Evolutionary conservation across 2,888 invertebrate genomes (phyloP), one percentile per base, ranked within the genome.

Genomic region (Masnerella sp.): DNA sequence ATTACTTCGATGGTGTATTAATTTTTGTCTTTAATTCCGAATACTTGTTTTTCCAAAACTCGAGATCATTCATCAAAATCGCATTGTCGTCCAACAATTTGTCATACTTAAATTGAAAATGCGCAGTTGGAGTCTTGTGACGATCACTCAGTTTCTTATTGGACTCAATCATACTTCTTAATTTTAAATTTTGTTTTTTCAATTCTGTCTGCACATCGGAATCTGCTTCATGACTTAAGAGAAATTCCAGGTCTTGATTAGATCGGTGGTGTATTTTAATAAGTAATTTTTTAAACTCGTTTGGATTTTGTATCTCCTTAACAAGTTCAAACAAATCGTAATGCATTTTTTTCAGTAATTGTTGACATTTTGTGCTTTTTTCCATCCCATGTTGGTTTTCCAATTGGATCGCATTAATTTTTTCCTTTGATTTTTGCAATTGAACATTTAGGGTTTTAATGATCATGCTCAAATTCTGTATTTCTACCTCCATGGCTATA

Each of bases 271-370:
- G 92, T 79, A 93, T 87, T 11, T 90, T 89, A 59, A 88, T 88
- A 25, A 91, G 87, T 32, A 88, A 88, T 15, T 87, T 88, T 82
- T 91, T 91, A 20, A 92, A 82, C 67, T 92, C 84, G 85, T 91
- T 88, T 0, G 95, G 93, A 78, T 96, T 93, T 83, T 95, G 94
- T 38, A 96, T 91, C 74, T 93, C 91, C 0, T 92, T 92, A 4
- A 95, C 93, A 83, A 94, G 92, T 74, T 93, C 91, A 81, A 94
- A 93, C 51, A 97, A 90, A 80, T 97, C 96, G 45, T 93, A 92
- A 85, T 94, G 92, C 74, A 97, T 94, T 80, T 91, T 91, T 78
- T 92, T 92, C 28, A 96, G 84, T 0, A 92, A 89, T 65, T 90
- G 91, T 76, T 92, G 91, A 51, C 91, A 89, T 0, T 89, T 89